Conservation (phyloP, 2,797 vertebrate genomes). For the Squalus acanthias region DNA sequence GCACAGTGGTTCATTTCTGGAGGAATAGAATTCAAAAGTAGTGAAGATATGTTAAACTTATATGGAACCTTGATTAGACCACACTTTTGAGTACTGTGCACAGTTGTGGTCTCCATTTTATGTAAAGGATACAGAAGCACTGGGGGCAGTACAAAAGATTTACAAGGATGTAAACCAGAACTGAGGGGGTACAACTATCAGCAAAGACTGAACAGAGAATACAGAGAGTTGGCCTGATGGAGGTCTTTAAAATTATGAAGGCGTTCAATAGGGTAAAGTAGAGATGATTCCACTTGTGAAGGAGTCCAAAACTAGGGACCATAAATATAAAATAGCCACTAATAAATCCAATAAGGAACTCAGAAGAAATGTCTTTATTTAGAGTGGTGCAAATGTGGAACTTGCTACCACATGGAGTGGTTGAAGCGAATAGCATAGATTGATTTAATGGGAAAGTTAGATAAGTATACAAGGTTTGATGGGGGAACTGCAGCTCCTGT, state of each 20-base stretch:
- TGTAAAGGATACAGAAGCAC: too few species aligned
- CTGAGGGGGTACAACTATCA: background rate
- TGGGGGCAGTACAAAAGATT: too few species aligned
- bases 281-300: background rate
- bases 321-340: background rate
- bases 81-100: too few species aligned
- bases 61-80: too few species aligned
- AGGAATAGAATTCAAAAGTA: too few species aligned
- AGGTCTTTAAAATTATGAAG: background rate
- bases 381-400: background rate
- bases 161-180: too few species aligned
- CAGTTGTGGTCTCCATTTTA: too few species aligned
- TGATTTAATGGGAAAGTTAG: background rate
- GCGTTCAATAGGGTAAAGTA: background rate
- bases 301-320: background rate
- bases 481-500: too few species aligned
- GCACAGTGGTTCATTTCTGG: too few species aligned
- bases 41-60: too few species aligned
- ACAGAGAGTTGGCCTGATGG: background rate
- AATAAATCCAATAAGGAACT: background rate
- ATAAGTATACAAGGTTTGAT: background rate
- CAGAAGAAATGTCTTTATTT: background rate
- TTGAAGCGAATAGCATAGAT: background rate
- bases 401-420: background rate
- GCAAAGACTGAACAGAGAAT: background rate